Evolutionary conservation across 2,888 invertebrate species (phyloP).

Genomic region (Sylvicola cinctus): DNA sequence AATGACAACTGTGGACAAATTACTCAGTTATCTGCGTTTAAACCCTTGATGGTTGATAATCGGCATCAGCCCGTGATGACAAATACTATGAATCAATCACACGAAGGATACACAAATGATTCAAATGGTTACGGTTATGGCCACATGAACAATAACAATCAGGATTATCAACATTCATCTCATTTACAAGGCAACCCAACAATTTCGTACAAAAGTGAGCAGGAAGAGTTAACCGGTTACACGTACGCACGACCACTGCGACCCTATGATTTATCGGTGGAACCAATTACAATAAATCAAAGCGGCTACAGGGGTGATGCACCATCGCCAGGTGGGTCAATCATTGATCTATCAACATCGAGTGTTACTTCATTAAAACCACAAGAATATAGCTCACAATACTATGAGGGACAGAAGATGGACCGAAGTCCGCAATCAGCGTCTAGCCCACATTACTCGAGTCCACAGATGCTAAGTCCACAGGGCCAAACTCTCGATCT

Average conservation of each 20-base stretch:
- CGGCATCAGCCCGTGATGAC: constrained; percentile 2
- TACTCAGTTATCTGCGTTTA: constrained; percentile 4
- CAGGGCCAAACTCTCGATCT: constrained; percentile 68
- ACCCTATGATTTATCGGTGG: constrained; percentile 4
- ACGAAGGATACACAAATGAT: constrained; percentile 1
- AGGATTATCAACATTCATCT: constrained; percentile 3
- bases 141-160: constrained; percentile 2
- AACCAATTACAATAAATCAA: constrained; percentile 2
- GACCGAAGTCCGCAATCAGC: constrained; percentile 53
- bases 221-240: constrained; percentile 4
- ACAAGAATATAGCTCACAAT: constrained; percentile 27
- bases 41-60: constrained; percentile 5
- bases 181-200: not conserved
- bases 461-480: constrained; percentile 65
- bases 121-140: not conserved
- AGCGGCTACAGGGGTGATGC: constrained; percentile 24
- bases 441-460: constrained; percentile 54
- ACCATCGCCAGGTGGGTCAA: constrained; percentile 51
- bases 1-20: not conserved
- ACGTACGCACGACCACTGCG: constrained; percentile 4
- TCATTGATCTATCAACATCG: constrained; percentile 61
- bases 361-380: constrained; percentile 55
- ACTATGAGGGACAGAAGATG: constrained; percentile 11
- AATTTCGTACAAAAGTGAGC: constrained; percentile 4
- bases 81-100: not conserved